A percentile compares a stretch with the other conserved stretches of the same genome.
phyloP scores from a whole-genome alignment of 2,113 vertebrate species.

The Thymallus thymallus region DNA sequence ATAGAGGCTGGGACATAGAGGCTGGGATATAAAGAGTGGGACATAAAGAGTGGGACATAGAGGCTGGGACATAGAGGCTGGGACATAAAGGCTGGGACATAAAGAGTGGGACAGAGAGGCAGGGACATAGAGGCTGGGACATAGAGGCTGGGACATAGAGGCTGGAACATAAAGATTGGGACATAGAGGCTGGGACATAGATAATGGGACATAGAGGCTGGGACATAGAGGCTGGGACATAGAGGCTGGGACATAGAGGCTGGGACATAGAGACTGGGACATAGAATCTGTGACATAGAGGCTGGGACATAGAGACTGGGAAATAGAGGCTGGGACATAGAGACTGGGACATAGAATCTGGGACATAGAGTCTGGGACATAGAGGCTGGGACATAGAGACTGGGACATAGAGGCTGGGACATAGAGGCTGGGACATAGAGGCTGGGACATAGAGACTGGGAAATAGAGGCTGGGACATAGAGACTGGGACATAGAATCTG shows the following conservation, averaged over 20 bases:
- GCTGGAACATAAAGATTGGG: no score
- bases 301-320: conserved; percentile 20
- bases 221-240: no score
- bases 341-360: conserved; percentile 47
- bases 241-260: conserved; percentile 9
- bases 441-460: no score
- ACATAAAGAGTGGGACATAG: background rate
- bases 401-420: no score
- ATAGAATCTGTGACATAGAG: background rate
- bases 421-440: no score
- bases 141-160: conserved; percentile 37
- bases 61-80: no score
- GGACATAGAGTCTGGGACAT: conserved; percentile 3
- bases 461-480: no score
- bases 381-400: background rate
- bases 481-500: background rate
- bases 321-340: no score
- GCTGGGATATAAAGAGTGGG: fast-evolving
- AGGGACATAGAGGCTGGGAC: no score
- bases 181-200: conserved; percentile 10
- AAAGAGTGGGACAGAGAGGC: no score
- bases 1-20: conserved; percentile 50
- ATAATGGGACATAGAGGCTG: no score
- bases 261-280: conserved; percentile 6
- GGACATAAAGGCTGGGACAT: no score